These are phyloP conservation scores for Aphelinus certus DNA, from an alignment of 1,140 invertebrate species.

Conservation along the genomic window DNA sequence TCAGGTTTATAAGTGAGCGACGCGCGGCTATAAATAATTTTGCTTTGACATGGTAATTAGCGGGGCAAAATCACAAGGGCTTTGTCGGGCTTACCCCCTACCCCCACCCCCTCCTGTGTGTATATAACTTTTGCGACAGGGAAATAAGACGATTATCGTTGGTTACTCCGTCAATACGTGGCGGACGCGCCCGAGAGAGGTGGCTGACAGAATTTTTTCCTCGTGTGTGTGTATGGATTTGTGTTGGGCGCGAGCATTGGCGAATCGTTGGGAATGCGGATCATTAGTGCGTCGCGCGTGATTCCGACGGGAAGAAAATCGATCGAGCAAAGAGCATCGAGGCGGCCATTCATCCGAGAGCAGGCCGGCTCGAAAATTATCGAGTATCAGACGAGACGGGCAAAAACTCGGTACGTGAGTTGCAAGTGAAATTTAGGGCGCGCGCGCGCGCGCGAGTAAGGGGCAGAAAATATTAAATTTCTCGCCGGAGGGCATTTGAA, in stretches of 20 bases:
- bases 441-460: background rate
- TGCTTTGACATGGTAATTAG: slow-evolving; percentile 39
- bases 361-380: too few species aligned
- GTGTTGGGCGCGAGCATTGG: too few species aligned
- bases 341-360: too few species aligned
- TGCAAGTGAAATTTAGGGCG: slow-evolving; percentile 20
- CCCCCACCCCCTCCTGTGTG: background rate
- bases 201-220: too few species aligned
- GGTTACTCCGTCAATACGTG: background rate
- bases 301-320: too few species aligned
- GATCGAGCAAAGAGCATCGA: too few species aligned
- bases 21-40: slow-evolving; percentile 27
- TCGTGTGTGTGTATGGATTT: too few species aligned
- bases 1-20: slow-evolving; percentile 6
- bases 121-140: background rate
- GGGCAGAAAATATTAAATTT: slow-evolving; percentile 23
- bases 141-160: slow-evolving; percentile 32
- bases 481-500: background rate
- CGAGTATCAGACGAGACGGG: too few species aligned
- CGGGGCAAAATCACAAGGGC: background rate
- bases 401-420: background rate
- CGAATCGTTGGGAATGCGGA: too few species aligned
- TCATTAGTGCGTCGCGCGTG: too few species aligned
- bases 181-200: background rate
- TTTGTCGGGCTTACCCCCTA: background rate